A percentile compares a stretch with the other conserved stretches of the same genome.
These are phyloP conservation scores for Smittia sp. DNA, from an alignment of 2,888 invertebrate species.

Conservation along the genomic window DNA sequence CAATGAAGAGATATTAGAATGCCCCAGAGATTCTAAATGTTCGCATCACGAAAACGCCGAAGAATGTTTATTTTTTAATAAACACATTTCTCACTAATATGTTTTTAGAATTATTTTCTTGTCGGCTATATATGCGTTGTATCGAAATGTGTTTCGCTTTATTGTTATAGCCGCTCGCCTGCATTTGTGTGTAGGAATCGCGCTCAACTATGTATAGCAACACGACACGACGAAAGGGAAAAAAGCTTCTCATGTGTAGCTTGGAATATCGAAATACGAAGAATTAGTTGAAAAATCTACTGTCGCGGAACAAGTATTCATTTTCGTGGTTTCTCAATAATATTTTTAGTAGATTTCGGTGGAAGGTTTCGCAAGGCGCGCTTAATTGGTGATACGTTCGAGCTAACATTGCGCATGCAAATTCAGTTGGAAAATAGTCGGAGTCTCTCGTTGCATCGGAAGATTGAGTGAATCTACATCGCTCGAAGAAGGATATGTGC, in stretches of 20 bases:
- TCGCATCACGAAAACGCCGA: not conserved
- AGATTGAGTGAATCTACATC: not conserved
- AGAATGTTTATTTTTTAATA: slow-evolving; percentile 12
- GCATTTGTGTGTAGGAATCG: not conserved
- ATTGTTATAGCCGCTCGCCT: not conserved
- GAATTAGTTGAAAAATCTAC: slow-evolving; percentile 39
- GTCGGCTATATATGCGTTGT: not conserved
- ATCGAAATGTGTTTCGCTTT: not conserved
- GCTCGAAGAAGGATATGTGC: not conserved
- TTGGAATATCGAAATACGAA: slow-evolving; percentile 29
- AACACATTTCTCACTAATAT: slow-evolving; percentile 3
- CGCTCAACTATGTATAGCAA: not conserved
- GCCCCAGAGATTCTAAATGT: not conserved
- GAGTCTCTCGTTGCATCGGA: too few relatives aligned
- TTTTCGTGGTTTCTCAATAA: slow-evolving; percentile 20
- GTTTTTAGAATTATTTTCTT: not conserved
- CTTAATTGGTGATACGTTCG: too few relatives aligned
- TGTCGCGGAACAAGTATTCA: slow-evolving; percentile 39
- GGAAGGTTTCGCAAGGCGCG: not conserved
- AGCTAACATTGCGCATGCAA: too few relatives aligned
- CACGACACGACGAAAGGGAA: not conserved
- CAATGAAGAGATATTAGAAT: too few relatives aligned
- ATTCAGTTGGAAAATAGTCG: too few relatives aligned
- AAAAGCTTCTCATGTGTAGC: not conserved
- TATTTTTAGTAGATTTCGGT: not conserved